Percentiles rank a stretch among this genome's conserved stretches.
phyloP scores from a whole-genome alignment of 2,797 vertebrate species.

The Poeciliopsis gracilis region DNA sequence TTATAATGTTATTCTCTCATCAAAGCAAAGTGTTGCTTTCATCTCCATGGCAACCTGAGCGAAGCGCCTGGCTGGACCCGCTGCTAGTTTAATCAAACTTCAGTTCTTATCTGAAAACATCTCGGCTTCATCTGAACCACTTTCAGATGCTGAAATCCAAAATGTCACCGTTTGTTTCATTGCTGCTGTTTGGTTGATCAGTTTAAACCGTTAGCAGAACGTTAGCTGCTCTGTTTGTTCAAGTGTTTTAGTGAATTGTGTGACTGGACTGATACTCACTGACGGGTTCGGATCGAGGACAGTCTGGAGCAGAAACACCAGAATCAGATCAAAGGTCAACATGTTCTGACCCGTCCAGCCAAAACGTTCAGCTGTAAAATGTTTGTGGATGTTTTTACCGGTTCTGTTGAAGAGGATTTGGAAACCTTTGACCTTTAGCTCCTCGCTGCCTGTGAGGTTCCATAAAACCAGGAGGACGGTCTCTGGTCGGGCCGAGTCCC shows the following conservation, averaged over 20 bases:
- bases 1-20: no score
- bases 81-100: no score
- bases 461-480: neutral
- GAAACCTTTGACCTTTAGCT: neutral
- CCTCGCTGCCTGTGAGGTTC: neutral
- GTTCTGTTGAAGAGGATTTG: neutral
- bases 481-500: neutral
- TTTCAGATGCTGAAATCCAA: neutral
- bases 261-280: neutral
- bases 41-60: no score
- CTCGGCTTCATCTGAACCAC: neutral
- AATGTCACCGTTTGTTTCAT: neutral
- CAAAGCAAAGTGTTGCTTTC: no score
- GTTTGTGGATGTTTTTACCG: neutral
- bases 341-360: neutral
- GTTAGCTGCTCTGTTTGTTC: neutral
- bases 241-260: neutral
- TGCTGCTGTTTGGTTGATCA: no score
- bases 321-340: neutral
- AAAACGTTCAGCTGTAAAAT: neutral
- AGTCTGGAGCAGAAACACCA: neutral
- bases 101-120: neutral
- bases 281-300: neutral
- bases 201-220: neutral
- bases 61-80: no score